Evolutionary conservation across 2,113 vertebrate species (phyloP).

Genomic region (Indri indri): DNA sequence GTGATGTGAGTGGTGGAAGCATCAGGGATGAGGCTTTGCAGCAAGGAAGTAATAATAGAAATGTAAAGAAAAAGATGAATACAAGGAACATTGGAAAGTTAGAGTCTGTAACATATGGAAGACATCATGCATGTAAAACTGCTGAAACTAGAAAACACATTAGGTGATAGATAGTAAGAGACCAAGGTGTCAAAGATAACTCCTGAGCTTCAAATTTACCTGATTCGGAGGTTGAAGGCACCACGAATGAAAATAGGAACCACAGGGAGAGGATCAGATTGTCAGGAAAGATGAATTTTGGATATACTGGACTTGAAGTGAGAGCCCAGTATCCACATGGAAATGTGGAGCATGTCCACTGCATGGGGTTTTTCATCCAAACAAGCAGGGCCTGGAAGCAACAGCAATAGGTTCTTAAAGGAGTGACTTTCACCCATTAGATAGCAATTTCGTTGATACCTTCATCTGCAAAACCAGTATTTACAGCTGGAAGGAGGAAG

Average conservation of each 20-base stretch:
- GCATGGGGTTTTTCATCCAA: background rate
- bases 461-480: slow-evolving; percentile 13
- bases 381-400: background rate
- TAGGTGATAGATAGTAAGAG: background rate
- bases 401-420: background rate
- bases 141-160: background rate
- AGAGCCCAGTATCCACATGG: background rate
- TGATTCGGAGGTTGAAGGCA: background rate
- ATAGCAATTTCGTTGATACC: background rate
- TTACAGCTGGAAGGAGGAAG: slow-evolving; percentile 38
- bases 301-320: background rate
- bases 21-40: background rate
- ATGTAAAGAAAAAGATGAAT: background rate
- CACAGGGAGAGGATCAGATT: background rate
- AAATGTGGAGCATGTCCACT: background rate
- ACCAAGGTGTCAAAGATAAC: background rate
- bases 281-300: background rate
- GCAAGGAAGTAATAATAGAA: background rate
- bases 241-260: background rate
- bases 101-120: background rate
- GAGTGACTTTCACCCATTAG: background rate
- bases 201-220: background rate
- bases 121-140: background rate
- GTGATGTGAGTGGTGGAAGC: background rate
- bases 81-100: background rate